These are phyloP conservation scores for Phrynocephalus versicolor DNA, from an alignment of 2,113 vertebrate species.

Conservation along the genomic window DNA sequence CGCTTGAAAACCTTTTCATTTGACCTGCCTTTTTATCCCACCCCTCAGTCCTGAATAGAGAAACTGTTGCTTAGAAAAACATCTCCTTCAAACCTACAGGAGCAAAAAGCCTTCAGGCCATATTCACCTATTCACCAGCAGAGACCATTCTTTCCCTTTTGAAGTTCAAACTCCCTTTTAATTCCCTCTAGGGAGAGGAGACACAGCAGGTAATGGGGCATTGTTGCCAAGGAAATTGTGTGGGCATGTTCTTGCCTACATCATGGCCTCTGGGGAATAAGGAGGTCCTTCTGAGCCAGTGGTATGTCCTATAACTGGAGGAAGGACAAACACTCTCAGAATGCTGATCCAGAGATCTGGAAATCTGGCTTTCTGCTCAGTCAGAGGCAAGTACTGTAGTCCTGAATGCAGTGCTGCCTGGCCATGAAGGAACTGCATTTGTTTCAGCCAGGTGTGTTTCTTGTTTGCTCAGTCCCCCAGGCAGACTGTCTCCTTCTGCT, in stretches of 20 bases:
- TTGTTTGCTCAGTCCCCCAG: neutral
- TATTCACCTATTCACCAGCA: neutral
- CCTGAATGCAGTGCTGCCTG: neutral
- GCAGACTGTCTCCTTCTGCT: neutral
- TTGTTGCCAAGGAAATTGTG: neutral
- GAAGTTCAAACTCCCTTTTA: neutral
- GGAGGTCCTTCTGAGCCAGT: neutral
- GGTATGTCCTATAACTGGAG: constrained; percentile 5
- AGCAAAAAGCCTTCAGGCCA: neutral
- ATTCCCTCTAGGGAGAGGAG: neutral
- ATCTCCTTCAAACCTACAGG: neutral
- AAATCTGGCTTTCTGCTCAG: neutral
- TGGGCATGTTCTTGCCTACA: constrained; percentile 1
- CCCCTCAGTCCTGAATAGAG: neutral
- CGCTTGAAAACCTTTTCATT: neutral
- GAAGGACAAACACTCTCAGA: constrained; percentile 3
- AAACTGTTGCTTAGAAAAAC: neutral
- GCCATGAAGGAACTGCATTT: neutral
- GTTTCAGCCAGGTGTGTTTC: constrained; percentile 3
- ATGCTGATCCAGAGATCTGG: neutral
- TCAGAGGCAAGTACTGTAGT: neutral
- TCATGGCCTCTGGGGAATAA: constrained; percentile 14
- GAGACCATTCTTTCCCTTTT: neutral
- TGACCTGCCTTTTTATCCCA: neutral
- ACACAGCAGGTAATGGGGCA: constrained; percentile 1